Evolutionary conservation across 2,113 vertebrate genomes (phyloP), one percentile per base, ranked within the genome.

Genomic region (Ivindomyrus marchei): DNA sequence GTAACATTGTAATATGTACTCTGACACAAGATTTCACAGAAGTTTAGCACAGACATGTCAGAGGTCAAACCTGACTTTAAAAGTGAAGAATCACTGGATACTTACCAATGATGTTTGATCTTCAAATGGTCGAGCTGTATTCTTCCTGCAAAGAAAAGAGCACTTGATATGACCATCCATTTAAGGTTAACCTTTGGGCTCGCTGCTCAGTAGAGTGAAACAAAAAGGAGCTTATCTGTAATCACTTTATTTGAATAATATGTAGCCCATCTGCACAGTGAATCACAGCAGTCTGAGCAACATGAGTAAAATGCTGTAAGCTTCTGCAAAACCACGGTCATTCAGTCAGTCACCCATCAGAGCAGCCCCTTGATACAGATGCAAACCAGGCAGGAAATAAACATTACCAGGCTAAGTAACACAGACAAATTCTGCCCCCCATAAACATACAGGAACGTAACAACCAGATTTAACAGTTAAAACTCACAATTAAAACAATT

Each of bases 101-200:
- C 96, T 96, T 89, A 98, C 98, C 95, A 99, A 80, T 3, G 98
- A 98, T 0, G 98, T 98, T 0, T 98, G 97, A 94, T 99, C 98
- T 89, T 99, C 98, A 96, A 99, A 99, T 1, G 98, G 98, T 24
- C 98, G 97, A 4, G 97, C 97, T 88, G 99, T 97, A 93, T 99
- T 99, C 96, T 99, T 99, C 93, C 98, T 99, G 91, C 85, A 83
- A 92, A 89, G 49, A 90, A 58, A 10, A 50, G 90, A 74, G 3
- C 50, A 88, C 46, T 66, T 46, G 21, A 52, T 46, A 47, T 47
- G 36, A 13, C 10, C 80, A 47, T 47, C 39, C 8, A 7, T 85
- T 46, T n/a, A 85, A 85, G 21, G 80, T 85, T 47, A 24, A 5
- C 31, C 3, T 39, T 39, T 39, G 70, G 36, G 36, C 15, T 80